These are phyloP conservation scores for Plestiodon gilberti DNA, from an alignment of 2,113 vertebrate species.

Conservation along the genomic window DNA sequence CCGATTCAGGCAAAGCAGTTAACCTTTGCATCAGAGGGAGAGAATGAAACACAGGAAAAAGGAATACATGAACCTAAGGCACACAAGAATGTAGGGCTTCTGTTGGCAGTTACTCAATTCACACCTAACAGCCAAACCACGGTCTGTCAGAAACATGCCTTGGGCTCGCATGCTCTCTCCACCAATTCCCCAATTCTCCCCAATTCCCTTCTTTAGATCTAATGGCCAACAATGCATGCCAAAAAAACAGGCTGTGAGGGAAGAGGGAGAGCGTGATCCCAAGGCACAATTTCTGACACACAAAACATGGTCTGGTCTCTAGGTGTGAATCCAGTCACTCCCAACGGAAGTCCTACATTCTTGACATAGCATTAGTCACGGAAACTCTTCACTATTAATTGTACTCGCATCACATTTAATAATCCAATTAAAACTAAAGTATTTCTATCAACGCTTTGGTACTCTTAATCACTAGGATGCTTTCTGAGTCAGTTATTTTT, in stretches of 20 bases:
- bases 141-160: neutral
- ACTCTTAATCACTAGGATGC: neutral
- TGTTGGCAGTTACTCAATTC: neutral
- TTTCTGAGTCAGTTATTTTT: constrained; percentile 47
- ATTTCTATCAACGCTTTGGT: constrained; percentile 14
- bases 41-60: too few species aligned
- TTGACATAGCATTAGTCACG: rapidly evolving
- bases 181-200: too few species aligned
- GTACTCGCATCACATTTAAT: neutral
- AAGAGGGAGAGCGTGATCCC: neutral
- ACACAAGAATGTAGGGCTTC: too few species aligned
- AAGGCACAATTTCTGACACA: neutral
- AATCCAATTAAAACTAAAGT: neutral
- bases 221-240: neutral
- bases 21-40: too few species aligned
- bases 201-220: neutral
- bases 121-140: neutral
- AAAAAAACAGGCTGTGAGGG: neutral
- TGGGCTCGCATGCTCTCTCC: neutral
- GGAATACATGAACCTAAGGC: too few species aligned
- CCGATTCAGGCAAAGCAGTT: too few species aligned
- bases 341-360: neutral
- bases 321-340: neutral
- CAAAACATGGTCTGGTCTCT: neutral
- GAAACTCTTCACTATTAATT: neutral